A percentile compares a stretch with the other conserved stretches of the same genome.
Conservation (phyloP, 2,797 vertebrate genomes). For the Hoplostethus atlanticus region DNA sequence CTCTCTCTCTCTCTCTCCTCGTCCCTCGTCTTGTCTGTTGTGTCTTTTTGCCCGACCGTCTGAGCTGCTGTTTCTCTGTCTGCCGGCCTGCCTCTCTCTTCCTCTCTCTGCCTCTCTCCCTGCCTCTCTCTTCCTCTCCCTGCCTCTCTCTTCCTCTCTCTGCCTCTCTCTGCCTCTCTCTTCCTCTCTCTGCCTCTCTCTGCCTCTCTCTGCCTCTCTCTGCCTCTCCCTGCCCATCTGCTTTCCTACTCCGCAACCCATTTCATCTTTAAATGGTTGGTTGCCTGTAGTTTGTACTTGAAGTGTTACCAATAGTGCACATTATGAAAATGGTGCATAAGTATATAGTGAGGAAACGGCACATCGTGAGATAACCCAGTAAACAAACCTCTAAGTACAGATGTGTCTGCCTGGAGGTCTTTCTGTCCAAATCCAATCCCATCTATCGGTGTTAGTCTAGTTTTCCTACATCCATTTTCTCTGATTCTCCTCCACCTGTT, state of each 20-base stretch:
- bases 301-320: slow-evolving; percentile 39
- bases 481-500: neutral
- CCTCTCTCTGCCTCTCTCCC: too few relatives aligned
- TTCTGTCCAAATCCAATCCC: neutral
- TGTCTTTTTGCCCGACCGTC: slow-evolving; percentile 4
- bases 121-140: too few relatives aligned
- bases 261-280: slow-evolving; percentile 38
- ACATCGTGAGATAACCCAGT: too few relatives aligned
- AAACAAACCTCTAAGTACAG: slow-evolving; percentile 13
- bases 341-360: slow-evolving; percentile 4
- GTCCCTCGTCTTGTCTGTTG: slow-evolving; percentile 24
- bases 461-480: neutral
- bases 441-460: neutral
- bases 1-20: slow-evolving; percentile 27
- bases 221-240: slow-evolving; percentile 6
- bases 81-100: too few relatives aligned
- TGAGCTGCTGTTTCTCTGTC: slow-evolving; percentile 20
- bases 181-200: too few relatives aligned
- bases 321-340: slow-evolving; percentile 56
- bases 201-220: too few relatives aligned
- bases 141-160: neutral
- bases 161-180: neutral
- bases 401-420: neutral
- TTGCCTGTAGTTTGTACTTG: slow-evolving; percentile 45
- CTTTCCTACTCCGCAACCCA: slow-evolving; percentile 11